Conservation (phyloP, 2,888 invertebrate species). For the Bellardia bayeri region DNA sequence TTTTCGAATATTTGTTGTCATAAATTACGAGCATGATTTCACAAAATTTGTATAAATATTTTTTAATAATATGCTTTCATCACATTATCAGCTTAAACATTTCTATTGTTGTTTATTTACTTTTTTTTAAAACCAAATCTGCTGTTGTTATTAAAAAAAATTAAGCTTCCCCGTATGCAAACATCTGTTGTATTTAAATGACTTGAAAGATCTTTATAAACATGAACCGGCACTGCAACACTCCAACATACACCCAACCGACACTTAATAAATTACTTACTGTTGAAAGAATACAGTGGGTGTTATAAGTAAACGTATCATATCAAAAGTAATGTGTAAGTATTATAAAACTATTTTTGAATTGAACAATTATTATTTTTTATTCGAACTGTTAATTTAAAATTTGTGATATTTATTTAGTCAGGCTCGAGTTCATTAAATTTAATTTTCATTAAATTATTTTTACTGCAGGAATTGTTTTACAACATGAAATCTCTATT, state of each 20-base stretch:
- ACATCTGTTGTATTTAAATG: constrained; percentile 73
- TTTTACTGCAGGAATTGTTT: too few species aligned
- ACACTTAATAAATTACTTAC: constrained; percentile 66
- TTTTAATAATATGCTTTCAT: constrained; percentile 37
- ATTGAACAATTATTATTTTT: too few species aligned
- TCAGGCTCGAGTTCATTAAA: too few species aligned
- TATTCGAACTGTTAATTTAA: too few species aligned
- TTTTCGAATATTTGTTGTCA: constrained; percentile 50
- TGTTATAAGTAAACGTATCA: background rate
- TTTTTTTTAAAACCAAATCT: constrained; percentile 49
- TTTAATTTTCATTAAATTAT: too few species aligned
- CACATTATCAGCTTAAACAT: constrained; percentile 59
- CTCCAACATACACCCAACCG: constrained; percentile 55
- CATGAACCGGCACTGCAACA: constrained; percentile 49
- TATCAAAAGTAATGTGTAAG: background rate
- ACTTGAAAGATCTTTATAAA: constrained; percentile 67
- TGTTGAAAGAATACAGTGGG: constrained; percentile 13
- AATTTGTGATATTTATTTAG: too few species aligned
- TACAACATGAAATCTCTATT: too few species aligned
- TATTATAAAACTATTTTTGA: too few species aligned
- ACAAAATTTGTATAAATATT: constrained; percentile 36
- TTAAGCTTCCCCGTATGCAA: constrained; percentile 70
- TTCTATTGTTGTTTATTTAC: constrained; percentile 31
- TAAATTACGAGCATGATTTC: constrained; percentile 66
- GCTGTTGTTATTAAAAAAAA: constrained; percentile 66